Evolutionary conservation across 2,888 invertebrate genomes (phyloP).

Genomic region (Venusia cambrica): DNA sequence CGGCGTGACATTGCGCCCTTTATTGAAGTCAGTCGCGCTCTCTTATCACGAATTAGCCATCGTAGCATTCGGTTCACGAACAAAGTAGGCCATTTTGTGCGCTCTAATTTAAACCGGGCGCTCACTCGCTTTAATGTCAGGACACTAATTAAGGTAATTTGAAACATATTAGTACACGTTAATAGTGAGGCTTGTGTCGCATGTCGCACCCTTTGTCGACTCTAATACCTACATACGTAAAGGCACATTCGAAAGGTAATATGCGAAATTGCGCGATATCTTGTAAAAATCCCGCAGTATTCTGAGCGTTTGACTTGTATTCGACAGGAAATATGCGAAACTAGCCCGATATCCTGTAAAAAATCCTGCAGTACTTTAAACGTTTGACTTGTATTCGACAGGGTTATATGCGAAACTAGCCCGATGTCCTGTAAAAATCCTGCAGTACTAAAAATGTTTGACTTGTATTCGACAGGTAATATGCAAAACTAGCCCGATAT

Average conservation of each 20-base stretch:
- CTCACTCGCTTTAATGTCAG: conserved; percentile 61
- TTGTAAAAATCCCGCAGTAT: conserved; percentile 12
- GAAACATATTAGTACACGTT: conserved; percentile 57
- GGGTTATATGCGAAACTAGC: too few species aligned
- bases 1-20: conserved; percentile 61
- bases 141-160: conserved; percentile 73
- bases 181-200: conserved; percentile 39
- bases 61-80: conserved; percentile 65
- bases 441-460: too few species aligned
- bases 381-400: too few species aligned
- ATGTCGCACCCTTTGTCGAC: conserved; percentile 27
- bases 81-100: conserved; percentile 65
- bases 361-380: too few species aligned
- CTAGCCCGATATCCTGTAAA: too few species aligned
- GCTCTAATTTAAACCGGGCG: conserved; percentile 68
- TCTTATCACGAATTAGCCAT: conserved; percentile 73
- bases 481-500: too few species aligned
- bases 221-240: conserved; percentile 5
- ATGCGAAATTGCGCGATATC: conserved; percentile 6
- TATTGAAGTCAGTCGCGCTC: conserved; percentile 63
- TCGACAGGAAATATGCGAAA: conserved; percentile 39
- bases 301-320: conserved; percentile 24
- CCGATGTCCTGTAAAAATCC: too few species aligned
- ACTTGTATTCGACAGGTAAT: too few species aligned
- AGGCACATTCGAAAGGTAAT: conserved; percentile 1